These are phyloP conservation scores for Cottoperca gobio DNA, from an alignment of 2,797 vertebrate species.

Conservation along the genomic window DNA sequence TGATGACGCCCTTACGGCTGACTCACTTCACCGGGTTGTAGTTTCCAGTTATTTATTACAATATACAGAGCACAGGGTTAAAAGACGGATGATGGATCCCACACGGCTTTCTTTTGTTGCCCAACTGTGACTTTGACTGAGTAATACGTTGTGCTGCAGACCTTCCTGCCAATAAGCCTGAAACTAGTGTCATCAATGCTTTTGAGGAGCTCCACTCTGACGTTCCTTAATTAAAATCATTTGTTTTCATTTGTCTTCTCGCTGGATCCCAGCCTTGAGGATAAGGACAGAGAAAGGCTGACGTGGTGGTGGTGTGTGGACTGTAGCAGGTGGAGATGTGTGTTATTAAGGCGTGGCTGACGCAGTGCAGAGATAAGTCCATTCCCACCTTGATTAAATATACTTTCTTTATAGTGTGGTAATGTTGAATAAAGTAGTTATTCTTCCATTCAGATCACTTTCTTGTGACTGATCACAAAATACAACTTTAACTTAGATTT, in stretches of 20 bases:
- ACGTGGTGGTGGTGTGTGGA: neutral
- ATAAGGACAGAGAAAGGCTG: neutral
- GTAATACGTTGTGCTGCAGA: neutral
- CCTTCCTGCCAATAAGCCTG: neutral
- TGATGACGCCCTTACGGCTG: slow-evolving; percentile 6
- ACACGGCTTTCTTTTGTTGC: neutral
- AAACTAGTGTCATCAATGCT: neutral
- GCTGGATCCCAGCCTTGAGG: neutral
- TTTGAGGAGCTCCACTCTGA: neutral
- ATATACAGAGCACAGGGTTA: slow-evolving; percentile 1
- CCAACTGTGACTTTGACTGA: neutral
- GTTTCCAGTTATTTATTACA: slow-evolving; percentile 39
- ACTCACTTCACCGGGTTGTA: slow-evolving; percentile 23
- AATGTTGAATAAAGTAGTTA: neutral
- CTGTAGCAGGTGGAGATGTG: slow-evolving; percentile 5
- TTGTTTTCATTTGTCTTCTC: neutral
- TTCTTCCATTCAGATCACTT: neutral
- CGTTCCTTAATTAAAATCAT: neutral
- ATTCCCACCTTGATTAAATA: slow-evolving; percentile 13
- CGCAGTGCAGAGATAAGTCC: slow-evolving; percentile 34
- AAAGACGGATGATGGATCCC: neutral
- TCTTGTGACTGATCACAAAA: neutral
- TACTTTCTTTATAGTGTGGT: neutral
- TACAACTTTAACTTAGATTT: too few species aligned
- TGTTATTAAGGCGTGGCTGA: slow-evolving; percentile 27